phyloP scores from a whole-genome alignment of 2,888 invertebrate genomes.

The Zeuzera pyrina region DNA sequence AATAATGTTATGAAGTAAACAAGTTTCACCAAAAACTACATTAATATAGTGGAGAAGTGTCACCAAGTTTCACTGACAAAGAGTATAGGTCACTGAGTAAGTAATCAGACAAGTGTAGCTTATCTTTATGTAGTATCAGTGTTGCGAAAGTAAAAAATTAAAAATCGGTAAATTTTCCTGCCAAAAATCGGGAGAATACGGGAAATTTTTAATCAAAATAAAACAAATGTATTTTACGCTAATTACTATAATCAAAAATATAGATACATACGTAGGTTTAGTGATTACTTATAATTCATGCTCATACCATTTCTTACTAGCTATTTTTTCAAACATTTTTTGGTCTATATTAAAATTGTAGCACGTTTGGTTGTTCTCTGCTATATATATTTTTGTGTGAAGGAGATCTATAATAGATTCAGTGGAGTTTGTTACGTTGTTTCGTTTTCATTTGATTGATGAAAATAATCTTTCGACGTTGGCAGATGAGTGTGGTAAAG shows the following conservation, averaged over 20 bases:
- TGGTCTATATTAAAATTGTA: background rate
- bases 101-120: no score
- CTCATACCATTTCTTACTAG: background rate
- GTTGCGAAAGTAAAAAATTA: background rate
- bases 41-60: no score
- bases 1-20: no score
- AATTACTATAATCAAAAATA: background rate
- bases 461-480: slow-evolving; percentile 3
- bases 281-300: no score
- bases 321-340: background rate
- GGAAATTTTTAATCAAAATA: background rate
- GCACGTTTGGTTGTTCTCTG: background rate
- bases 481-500: slow-evolving; percentile 3
- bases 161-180: background rate
- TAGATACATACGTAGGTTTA: no score
- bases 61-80: no score
- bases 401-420: background rate
- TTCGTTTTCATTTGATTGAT: slow-evolving; percentile 2
- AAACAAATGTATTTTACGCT: background rate
- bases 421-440: slow-evolving; percentile 1
- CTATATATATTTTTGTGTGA: background rate
- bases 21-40: no score
- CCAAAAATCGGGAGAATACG: background rate
- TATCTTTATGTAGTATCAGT: no score
- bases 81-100: no score